Percentiles rank a stretch among this genome's conserved stretches.
phyloP scores from a whole-genome alignment of 2,113 vertebrate genomes.

The Melospiza melodia region DNA sequence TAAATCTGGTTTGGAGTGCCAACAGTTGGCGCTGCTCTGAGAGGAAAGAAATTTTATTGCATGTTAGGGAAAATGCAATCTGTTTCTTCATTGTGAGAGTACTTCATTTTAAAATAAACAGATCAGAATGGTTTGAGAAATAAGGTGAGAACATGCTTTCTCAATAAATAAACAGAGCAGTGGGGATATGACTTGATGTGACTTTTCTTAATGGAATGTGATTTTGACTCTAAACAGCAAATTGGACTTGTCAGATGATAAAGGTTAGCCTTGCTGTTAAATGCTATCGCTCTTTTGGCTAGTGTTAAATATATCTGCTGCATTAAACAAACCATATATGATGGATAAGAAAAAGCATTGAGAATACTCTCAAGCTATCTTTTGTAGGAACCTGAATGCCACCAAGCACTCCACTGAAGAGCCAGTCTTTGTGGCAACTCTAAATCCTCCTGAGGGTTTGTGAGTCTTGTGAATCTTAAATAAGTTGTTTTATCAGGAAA shows the following conservation, averaged over 20 bases:
- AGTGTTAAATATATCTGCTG: not conserved
- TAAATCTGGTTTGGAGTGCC: not conserved
- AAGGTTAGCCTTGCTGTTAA: constrained; percentile 29
- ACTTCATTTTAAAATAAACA: constrained; percentile 55
- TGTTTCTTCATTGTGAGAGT: constrained; percentile 19
- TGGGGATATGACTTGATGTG: constrained; percentile 5
- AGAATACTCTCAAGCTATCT: not conserved
- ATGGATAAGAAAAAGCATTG: not conserved
- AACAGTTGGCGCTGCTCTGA: not conserved
- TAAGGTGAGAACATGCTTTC: constrained; percentile 60
- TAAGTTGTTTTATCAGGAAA: not conserved
- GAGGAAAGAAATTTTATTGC: not conserved
- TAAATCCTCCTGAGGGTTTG: not conserved
- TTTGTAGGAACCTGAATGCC: not conserved
- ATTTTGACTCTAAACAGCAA: constrained; percentile 52
- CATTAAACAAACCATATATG: not conserved
- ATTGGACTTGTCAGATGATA: constrained; percentile 29
- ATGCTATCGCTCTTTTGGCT: not conserved
- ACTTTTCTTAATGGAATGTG: constrained; percentile 39
- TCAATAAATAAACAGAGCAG: constrained; percentile 48
- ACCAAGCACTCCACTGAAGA: not conserved
- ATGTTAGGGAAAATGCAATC: not conserved
- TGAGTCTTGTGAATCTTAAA: not conserved
- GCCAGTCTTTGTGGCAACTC: not conserved
- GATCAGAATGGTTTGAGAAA: constrained; percentile 40